A percentile compares a stretch with the other conserved stretches of the same genome.
Conservation (phyloP, 2,797 vertebrate species). For the Hemitrygon akajei region DNA sequence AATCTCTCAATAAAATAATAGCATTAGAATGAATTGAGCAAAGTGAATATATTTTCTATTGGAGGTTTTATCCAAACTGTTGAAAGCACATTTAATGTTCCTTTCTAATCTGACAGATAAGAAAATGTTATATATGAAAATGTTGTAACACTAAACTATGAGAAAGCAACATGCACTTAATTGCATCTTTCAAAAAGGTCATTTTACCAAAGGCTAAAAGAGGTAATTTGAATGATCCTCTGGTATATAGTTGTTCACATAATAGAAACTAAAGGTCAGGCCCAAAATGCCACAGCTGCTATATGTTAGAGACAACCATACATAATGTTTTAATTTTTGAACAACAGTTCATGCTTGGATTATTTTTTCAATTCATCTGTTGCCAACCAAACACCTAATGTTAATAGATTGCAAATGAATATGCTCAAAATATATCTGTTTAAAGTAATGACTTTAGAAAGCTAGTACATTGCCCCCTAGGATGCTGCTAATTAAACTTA, state of each 20-base stretch:
- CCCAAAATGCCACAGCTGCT: background rate
- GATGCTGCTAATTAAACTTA: conserved; percentile 7
- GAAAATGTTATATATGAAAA: background rate
- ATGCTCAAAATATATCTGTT: conserved; percentile 14
- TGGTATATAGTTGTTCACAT: background rate
- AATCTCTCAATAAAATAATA: background rate
- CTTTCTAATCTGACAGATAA: background rate
- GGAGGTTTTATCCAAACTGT: background rate
- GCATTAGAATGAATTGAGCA: background rate
- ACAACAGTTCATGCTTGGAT: background rate
- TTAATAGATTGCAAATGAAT: conserved; percentile 12
- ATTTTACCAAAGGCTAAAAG: background rate
- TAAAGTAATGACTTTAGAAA: conserved; percentile 11
- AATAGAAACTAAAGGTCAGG: conserved; percentile 16
- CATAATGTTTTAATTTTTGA: conserved; percentile 18
- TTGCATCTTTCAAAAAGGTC: conserved; percentile 3
- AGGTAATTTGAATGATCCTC: background rate
- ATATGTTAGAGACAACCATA: background rate
- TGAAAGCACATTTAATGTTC: background rate
- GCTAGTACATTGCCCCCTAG: background rate
- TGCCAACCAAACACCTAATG: background rate
- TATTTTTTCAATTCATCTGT: background rate
- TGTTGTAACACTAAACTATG: background rate
- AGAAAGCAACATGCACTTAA: background rate
- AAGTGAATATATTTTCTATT: background rate